Evolutionary conservation across 1,140 invertebrate genomes (phyloP).

Genomic region (Eriosoma lanigerum): DNA sequence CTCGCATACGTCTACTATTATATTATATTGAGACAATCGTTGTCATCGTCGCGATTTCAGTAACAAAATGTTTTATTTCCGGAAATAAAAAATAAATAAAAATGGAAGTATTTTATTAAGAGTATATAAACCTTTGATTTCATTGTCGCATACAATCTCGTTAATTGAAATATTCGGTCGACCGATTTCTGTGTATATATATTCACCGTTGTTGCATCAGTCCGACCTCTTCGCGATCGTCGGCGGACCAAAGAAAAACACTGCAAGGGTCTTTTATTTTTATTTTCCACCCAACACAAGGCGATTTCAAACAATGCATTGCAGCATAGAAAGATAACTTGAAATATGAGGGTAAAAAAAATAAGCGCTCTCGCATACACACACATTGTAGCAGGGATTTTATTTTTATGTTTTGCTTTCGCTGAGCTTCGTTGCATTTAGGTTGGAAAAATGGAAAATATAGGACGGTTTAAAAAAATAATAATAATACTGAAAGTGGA

Average conservation of each 20-base stretch:
- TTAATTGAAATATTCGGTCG: slow-evolving; percentile 50
- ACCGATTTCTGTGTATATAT: slow-evolving; percentile 17
- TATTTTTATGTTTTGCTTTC: slow-evolving; percentile 4
- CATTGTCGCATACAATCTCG: slow-evolving; percentile 36
- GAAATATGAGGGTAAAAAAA: too few species aligned
- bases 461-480: background rate
- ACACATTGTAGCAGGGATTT: background rate
- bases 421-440: background rate
- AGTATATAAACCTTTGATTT: slow-evolving; percentile 31
- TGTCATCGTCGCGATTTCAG: too few species aligned
- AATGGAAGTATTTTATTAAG: slow-evolving; percentile 17
- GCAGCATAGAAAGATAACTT: background rate
- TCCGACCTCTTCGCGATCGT: background rate
- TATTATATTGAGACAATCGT: too few species aligned
- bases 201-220: background rate
- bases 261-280: background rate
- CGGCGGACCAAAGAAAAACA: background rate
- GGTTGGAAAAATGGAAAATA: background rate
- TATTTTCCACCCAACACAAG: background rate
- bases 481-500: background rate
- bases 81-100: background rate
- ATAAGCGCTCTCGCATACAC: background rate
- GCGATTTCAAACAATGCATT: background rate
- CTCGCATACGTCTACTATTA: too few species aligned
- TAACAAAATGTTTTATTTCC: too few species aligned